Conservation (phyloP, 1,140 invertebrate genomes). For the Drosophila malerkotliana region DNA sequence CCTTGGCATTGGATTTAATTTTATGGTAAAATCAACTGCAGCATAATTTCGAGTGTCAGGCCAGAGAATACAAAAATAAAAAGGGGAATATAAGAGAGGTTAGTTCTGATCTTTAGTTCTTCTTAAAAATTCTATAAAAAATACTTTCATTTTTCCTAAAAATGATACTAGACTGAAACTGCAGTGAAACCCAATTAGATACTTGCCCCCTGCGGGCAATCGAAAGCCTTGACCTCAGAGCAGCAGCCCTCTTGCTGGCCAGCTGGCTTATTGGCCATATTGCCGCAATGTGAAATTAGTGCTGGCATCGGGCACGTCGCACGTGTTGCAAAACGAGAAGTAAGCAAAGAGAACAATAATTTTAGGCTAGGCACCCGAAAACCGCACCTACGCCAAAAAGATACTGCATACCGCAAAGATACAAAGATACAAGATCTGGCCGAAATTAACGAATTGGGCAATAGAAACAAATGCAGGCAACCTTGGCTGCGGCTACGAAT, state of each 20-base stretch:
- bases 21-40: conserved; percentile 70
- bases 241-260: conserved; percentile 9
- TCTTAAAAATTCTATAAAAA: no score
- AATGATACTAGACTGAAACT: neutral
- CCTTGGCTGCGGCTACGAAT: conserved; percentile 50
- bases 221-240: conserved; percentile 45
- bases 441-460: conserved; percentile 3
- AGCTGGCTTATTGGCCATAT: conserved; percentile 33
- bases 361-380: conserved; percentile 1
- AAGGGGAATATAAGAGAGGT: no score
- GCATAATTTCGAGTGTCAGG: conserved; percentile 54
- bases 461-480: conserved; percentile 51
- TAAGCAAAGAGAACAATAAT: neutral
- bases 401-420: conserved; percentile 30
- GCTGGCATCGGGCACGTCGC: conserved; percentile 12
- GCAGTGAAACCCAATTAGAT: conserved; percentile 22
- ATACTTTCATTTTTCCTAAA: no score
- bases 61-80: neutral
- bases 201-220: neutral
- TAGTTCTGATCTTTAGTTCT: no score
- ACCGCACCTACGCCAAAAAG: conserved; percentile 48
- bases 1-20: conserved; percentile 81
- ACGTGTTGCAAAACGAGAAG: conserved; percentile 45
- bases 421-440: conserved; percentile 15
- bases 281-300: conserved; percentile 26